Conservation (phyloP, 2,113 vertebrate species). For the Sciurus niger region DNA sequence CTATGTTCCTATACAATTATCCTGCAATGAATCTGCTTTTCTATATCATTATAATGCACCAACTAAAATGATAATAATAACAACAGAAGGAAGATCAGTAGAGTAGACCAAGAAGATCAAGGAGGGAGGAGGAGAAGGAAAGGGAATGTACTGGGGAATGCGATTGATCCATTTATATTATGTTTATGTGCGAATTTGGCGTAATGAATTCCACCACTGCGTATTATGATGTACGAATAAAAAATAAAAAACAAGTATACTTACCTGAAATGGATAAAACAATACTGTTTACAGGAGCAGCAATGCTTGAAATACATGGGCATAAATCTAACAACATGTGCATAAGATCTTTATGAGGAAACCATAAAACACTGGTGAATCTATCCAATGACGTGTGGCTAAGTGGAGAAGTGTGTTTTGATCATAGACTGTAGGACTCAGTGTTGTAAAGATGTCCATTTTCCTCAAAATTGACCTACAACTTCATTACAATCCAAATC, state of each 20-base stretch:
- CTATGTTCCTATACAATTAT: too few species aligned
- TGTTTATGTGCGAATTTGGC: too few species aligned
- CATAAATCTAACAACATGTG: neutral
- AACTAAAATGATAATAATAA: too few species aligned
- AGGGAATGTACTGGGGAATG: too few species aligned
- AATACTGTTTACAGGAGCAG: neutral
- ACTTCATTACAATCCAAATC: neutral
- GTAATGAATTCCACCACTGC: too few species aligned
- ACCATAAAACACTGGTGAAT: neutral
- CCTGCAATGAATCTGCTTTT: too few species aligned
- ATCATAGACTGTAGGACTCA: neutral
- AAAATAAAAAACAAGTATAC: neutral
- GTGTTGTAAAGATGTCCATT: neutral
- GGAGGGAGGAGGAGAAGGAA: too few species aligned
- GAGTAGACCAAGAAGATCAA: too few species aligned
- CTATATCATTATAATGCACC: too few species aligned
- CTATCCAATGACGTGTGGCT: neutral
- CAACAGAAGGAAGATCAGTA: too few species aligned
- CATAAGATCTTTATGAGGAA: fast-evolving
- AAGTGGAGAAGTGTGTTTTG: neutral
- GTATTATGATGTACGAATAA: too few species aligned
- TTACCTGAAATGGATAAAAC: neutral
- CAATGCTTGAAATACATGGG: neutral
- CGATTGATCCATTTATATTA: too few species aligned
- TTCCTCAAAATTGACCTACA: neutral